Percentiles rank a stretch among this genome's conserved stretches.
Conservation (phyloP, 2,797 vertebrate genomes). For the Microctenopoma stevenorrisi region DNA sequence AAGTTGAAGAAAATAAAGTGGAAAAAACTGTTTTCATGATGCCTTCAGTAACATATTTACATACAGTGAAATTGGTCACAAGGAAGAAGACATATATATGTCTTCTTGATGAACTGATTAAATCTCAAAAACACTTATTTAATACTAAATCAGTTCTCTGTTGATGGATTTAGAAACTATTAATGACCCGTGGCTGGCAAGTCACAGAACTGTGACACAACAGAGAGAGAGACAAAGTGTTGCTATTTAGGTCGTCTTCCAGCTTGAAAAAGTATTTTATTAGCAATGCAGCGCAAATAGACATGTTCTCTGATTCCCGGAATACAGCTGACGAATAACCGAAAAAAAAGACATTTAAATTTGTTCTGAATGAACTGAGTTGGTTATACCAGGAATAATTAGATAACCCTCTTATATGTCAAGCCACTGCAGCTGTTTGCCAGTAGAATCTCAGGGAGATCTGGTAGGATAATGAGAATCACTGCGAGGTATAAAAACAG, state of each 20-base stretch:
- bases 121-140: constrained; percentile 49
- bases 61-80: not conserved
- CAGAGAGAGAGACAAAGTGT: constrained; percentile 25
- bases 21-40: not conserved
- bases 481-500: constrained; percentile 48
- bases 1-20: not conserved
- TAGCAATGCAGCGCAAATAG: constrained; percentile 43
- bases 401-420: constrained; percentile 58
- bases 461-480: constrained; percentile 62
- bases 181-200: constrained; percentile 77
- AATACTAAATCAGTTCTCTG: constrained; percentile 35
- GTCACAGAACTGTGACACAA: constrained; percentile 66
- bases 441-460: constrained; percentile 42
- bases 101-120: constrained; percentile 39
- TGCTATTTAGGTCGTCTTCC: constrained; percentile 54
- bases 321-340: constrained; percentile 14
- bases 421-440: constrained; percentile 64
- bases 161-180: constrained; percentile 72
- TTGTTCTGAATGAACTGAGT: constrained; percentile 9
- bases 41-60: constrained; percentile 4
- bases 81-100: no score
- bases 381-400: constrained; percentile 37
- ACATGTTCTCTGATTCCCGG: constrained; percentile 37
- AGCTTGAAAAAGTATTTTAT: constrained; percentile 34
- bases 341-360: constrained; percentile 11